Percentiles rank a stretch among this genome's conserved stretches.
Conservation (phyloP, 2,888 invertebrate genomes). For the Cephus spinipes region DNA sequence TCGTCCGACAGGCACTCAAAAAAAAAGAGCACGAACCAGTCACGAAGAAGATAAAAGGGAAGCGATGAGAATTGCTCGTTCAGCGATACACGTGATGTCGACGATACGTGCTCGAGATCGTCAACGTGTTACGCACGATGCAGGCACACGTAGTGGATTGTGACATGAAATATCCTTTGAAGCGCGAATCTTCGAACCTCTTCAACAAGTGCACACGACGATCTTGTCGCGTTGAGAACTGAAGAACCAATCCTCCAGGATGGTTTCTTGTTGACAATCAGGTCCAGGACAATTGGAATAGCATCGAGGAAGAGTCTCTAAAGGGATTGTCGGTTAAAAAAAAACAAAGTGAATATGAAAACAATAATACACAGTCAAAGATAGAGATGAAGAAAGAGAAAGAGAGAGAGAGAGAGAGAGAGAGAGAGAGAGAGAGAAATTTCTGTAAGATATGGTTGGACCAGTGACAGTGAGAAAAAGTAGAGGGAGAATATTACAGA, state of each 20-base stretch:
- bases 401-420: neutral
- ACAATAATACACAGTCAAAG: neutral
- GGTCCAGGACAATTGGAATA: neutral
- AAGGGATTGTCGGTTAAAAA: neutral
- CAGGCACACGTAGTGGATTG: neutral
- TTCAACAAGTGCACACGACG: neutral
- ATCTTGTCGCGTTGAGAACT: neutral
- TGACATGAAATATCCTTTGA: neutral
- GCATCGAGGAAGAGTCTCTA: neutral
- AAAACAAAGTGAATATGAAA: neutral
- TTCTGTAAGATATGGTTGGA: neutral
- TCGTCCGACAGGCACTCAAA: neutral
- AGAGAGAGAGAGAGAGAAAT: slow-evolving; percentile 27
- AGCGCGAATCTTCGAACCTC: neutral
- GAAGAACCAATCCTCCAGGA: neutral
- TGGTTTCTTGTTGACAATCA: neutral
- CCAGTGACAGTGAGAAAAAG: neutral
- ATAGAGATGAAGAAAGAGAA: neutral
- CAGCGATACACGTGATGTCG: neutral
- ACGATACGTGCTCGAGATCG: neutral
- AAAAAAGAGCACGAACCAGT: neutral
- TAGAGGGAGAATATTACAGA: neutral
- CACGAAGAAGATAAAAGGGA: neutral
- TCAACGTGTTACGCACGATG: neutral
- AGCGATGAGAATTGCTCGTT: neutral